Conservation (phyloP, 30 jellyfish, hydroid and myxozoan genomes). For the Chironex yamaguchii region DNA sequence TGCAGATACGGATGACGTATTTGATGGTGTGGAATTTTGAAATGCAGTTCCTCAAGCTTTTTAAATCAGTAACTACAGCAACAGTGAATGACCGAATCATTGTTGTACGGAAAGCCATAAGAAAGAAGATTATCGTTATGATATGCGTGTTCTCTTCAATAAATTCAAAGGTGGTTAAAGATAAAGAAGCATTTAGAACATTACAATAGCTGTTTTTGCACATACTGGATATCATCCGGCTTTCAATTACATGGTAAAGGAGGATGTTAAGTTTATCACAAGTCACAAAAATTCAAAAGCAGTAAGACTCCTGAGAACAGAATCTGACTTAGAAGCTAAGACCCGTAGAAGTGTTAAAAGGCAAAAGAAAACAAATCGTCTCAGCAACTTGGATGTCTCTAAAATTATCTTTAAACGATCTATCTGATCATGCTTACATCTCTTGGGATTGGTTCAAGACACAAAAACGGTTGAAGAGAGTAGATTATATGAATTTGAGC, state of each 20-base stretch:
- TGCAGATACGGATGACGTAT: too few species aligned
- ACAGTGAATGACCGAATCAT: too few species aligned
- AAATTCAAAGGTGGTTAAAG: constrained; percentile 18
- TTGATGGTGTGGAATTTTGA: too few species aligned
- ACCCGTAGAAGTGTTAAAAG: neutral
- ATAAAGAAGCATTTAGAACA: neutral
- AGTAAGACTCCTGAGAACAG: constrained; percentile 7
- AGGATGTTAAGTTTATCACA: neutral
- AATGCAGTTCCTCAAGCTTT: too few species aligned
- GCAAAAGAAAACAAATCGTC: too few species aligned
- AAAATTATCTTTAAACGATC: too few species aligned
- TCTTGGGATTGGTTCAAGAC: constrained; percentile 7
- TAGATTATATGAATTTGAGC: constrained; percentile 14
- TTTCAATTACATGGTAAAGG: neutral
- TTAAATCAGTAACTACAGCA: too few species aligned
- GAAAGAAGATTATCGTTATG: too few species aligned
- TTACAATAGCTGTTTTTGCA: neutral
- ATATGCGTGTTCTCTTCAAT: constrained; percentile 8
- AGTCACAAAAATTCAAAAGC: constrained; percentile 16
- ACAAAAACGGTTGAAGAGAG: neutral
- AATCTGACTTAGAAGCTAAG: constrained; percentile 5
- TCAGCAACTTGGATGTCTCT: too few species aligned
- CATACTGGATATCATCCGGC: constrained; percentile 42
- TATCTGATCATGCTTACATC: neutral
- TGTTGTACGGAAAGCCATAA: too few species aligned